Evolutionary conservation across 2,113 vertebrate species (phyloP), one percentile per base, ranked within the genome.

Genomic region (Albula goreensis): DNA sequence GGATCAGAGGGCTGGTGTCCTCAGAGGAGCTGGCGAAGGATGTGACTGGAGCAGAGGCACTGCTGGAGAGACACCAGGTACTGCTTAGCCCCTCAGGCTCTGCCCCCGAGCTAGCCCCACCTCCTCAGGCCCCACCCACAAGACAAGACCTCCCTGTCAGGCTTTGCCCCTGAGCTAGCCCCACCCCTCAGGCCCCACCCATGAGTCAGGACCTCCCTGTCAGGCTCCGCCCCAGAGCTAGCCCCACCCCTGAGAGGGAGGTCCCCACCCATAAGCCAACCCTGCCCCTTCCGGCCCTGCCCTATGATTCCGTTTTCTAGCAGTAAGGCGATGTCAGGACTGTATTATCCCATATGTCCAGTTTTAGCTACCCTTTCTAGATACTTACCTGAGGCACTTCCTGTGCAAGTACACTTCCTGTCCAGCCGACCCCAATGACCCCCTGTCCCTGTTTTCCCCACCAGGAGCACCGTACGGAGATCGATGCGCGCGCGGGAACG

Each of bases 401-500:
- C 53, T 56, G 53, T 8, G 31, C 31, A 0, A 41, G 31, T 41
- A 6, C 53, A 56, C 53, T 56, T 56, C 53, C 53, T 56, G 53
- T 56, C 12, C 53, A 6, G 12, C 53, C 12, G 7, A 56, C 53
- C 53, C 53, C 12, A 12, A 56, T 2, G 1, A 56, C 53, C 12
- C 12, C 53, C 53, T 53, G 53, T 56, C 12, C 17, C 50, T 53
- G 22, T 22, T 56, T 11, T 31, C 22, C 1, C 31, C 31, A 41
- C 31, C 91, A 99, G 98, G 98, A 99, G 7, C 98, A 99, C 93
- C 98, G 98, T 80, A 99, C 98, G 0, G 98, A 99, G 95, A 99
- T 99, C 0, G 98, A 99, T 78, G 98, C 98, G 85, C 96, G 98
- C 17, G 94, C 97, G 74, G 98, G 98, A 83, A 99, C 98, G 86